Conservation (phyloP, 2,888 invertebrate genomes). For the Tipula helvola region DNA sequence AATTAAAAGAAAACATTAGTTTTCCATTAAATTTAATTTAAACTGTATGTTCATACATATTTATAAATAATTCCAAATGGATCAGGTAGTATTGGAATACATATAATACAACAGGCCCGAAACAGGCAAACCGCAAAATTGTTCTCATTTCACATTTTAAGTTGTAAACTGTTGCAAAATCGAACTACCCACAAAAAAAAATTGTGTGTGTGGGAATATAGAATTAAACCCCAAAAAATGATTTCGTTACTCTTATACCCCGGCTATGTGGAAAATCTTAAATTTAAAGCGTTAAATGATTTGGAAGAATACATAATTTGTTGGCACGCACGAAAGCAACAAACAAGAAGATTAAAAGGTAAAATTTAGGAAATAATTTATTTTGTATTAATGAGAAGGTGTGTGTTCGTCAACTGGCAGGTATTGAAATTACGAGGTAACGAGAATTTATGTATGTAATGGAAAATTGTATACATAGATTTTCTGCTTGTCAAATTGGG, state of each 20-base stretch:
- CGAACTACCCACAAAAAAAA: too few species aligned
- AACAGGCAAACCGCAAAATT: too few species aligned
- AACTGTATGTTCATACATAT: background rate
- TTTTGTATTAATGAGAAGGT: background rate
- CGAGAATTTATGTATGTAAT: background rate
- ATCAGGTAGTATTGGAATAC: background rate
- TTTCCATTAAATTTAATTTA: background rate
- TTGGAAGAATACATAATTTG: background rate
- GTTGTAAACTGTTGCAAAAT: too few species aligned
- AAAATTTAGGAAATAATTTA: background rate
- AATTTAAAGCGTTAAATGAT: background rate
- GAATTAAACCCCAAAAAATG: too few species aligned
- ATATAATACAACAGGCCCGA: too few species aligned
- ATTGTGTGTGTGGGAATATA: too few species aligned
- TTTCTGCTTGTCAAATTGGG: background rate
- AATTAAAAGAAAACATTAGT: background rate
- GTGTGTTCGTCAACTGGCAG: too few species aligned
- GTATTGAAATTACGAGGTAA: too few species aligned
- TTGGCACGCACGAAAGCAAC: background rate
- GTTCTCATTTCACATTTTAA: too few species aligned
- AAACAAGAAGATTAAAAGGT: background rate
- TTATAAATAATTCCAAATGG: background rate
- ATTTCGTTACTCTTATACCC: too few species aligned
- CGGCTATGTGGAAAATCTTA: background rate
- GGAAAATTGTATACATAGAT: background rate